Evolutionary conservation across 2,797 vertebrate species (phyloP), one percentile per base, ranked within the genome.

Genomic region (Scyliorhinus canicula): DNA sequence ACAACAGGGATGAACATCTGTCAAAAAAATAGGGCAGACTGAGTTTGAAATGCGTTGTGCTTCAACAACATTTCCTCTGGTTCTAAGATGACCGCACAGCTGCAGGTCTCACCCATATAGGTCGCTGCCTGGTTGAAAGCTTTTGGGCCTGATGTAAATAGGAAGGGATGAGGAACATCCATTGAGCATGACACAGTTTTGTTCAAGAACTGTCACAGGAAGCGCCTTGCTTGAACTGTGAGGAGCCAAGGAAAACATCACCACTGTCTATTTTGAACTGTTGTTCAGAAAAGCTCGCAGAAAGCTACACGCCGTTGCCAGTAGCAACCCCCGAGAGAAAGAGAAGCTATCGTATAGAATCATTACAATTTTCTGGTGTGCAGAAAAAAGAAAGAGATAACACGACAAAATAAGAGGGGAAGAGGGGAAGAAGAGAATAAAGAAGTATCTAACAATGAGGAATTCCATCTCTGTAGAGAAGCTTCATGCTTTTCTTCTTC

Each of bases 191-290:
- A 96, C 77, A 96, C 97, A 97, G 95, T 96, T 97, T 97, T 97
- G 96, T 97, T 96, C 97, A 97, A 97, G 96, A 96, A 96, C 96
- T 97, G 97, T 97, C 97, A 97, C 98, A 98, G 98, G 98, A 99
- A 98, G 97, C 98, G 98, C 97, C 97, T 97, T 98, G 98, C 98
- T 98, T 97, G 97, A 98, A 96, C 97, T 97, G 97, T 95, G 97
- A 96, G 96, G 96, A 97, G 97, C 98, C 98, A 97, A 98, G 98
- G 98, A 98, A 91, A 98, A 97, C 96, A 97, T 97, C 97, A 97
- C 95, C 96, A 95, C 97, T 96, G 96, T 98, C 97, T 99, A 98
- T 99, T 98, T 98, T 97, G 98, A 98, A 98, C 97, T 97, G 96
- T 95, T 96, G 97, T 96, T 96, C 97, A 98, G 97, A 97, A 97